Base-by-base conservation (phyloP, 2,797 vertebrate genomes). In the Chaunax sp. region DNA sequence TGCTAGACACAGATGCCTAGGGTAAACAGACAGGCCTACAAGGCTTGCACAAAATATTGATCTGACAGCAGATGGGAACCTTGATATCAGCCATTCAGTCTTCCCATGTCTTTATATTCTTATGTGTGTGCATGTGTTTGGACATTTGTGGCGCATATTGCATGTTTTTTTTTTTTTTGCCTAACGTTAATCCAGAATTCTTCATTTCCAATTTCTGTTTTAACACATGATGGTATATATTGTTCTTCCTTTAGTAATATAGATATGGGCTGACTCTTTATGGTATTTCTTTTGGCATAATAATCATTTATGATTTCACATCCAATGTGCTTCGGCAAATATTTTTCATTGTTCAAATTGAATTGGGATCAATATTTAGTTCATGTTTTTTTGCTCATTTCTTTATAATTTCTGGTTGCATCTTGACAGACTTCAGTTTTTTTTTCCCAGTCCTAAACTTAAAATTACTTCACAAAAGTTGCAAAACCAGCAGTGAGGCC, bases 31-130 rank as follows among this genome's bases (percentile, higher is more conserved):
- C 81, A 89, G 80, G 83, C 90, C 93, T 90, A 92, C 90, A 90
- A 91, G 93, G 91, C 90, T 93, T 84, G 86, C 87, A 92, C 89
- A 92, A 94, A 94, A 93, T 95, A 94, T 94, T 93, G 94, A 94
- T 95, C 93, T 90, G 90, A 92, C 89, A 94, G 92, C 92, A 94
- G 93, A 92, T 91, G 88, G 90, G 92, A 92, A 92, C 89, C 89
- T 90, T 92, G 90, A 93, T 92, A 91, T 91, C 87, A 90, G 81
- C 79, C 77, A 67, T 81, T 88, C 87, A 81, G 68, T 86, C 83
- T 86, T 77, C 77, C 51, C n/a, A 50, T 77, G 75, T 76, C 81
- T 83, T 80, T 75, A 61, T 87, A 71, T 84, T 85, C 72, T 55
- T 77, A 58, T 77, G 63, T 86, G 62, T 71, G 74, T 75, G 78